Evolutionary conservation across 2,888 invertebrate genomes (phyloP), one percentile per base, ranked within the genome.

Genomic region (Spialia ferax): DNA sequence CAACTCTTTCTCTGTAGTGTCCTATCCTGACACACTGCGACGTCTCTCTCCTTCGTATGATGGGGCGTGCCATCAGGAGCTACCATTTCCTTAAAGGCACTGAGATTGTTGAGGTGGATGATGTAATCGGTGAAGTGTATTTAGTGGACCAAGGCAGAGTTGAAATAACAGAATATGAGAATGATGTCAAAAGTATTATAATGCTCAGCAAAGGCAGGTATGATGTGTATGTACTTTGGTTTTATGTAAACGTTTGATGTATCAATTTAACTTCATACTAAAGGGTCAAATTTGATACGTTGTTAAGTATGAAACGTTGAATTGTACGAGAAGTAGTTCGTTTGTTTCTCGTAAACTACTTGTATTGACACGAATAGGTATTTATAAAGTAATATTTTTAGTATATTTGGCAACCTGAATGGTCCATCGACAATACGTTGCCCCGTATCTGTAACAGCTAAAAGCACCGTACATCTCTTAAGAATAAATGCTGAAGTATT

Each of bases 361-460:
- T 32, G 32, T 8, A 8, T 32, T 8, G 32, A 29, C 26, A 26
- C 26, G 2, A 26, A 26, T 26, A 26, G 26, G 26, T 35, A 13
- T 35, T 35, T 35, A 1, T 35, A 35, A 35, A 35, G 13, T 35
- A 13, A 35, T 6, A 35, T 7, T 64, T 67, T 7, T 75, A 91
- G 91, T 66, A 81, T 91, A 10, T 90, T 91, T 65, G 91, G 91
- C 2, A 90, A 91, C 73, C 70, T 91, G 59, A 82, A 84, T 22
- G 79, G 78, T 0, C 68, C 70, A 0, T 10, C 69, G 0, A 77
- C 81, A 0, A 72, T 79, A 18, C 78, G 85, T 10, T 82, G 81
- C 10, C 77, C 83, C 0, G 71, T 79, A 23, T 74, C 78, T 1
- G 75, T 88, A 15, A 78, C 79, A 23, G 82, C 89, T 0, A 74